phyloP scores from a whole-genome alignment of 2,888 invertebrate genomes.

The Agonopterix arenella region DNA sequence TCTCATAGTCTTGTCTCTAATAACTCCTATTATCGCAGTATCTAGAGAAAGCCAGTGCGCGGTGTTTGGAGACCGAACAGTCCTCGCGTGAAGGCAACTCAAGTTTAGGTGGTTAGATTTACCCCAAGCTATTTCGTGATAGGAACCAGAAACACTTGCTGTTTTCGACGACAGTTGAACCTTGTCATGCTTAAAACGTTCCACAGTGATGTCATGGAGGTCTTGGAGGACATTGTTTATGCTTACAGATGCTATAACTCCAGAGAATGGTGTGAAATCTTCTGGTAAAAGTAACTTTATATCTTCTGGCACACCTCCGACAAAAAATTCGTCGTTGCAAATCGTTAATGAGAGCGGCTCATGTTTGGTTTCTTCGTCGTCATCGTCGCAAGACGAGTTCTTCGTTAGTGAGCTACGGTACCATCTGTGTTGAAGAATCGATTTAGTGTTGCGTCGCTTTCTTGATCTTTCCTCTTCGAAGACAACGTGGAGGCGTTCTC shows the following conservation, averaged over 20 bases:
- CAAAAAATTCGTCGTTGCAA: conserved; percentile 52
- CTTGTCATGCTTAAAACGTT: conserved; percentile 39
- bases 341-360: conserved; percentile 12
- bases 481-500: conserved; percentile 51
- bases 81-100: conserved; percentile 54
- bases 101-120: conserved; percentile 52
- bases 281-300: conserved; percentile 26
- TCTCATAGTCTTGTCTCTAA: conserved; percentile 32
- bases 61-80: conserved; percentile 22
- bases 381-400: not conserved
- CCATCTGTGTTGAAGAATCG: not conserved
- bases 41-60: conserved; percentile 59
- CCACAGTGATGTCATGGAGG: conserved; percentile 40
- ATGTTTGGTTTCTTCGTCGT: not conserved
- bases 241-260: conserved; percentile 44
- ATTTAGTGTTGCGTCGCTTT: conserved; percentile 12
- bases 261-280: conserved; percentile 39
- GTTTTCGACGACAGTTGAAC: conserved; percentile 57
- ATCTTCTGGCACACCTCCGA: conserved; percentile 47
- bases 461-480: conserved; percentile 22
- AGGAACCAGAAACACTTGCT: conserved; percentile 60
- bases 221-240: conserved; percentile 44
- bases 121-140: conserved; percentile 59
- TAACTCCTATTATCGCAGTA: conserved; percentile 26
- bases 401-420: not conserved